Evolutionary conservation across 2,888 invertebrate species (phyloP), one percentile per base, ranked within the genome.

Genomic region (Endomychus coccineus): DNA sequence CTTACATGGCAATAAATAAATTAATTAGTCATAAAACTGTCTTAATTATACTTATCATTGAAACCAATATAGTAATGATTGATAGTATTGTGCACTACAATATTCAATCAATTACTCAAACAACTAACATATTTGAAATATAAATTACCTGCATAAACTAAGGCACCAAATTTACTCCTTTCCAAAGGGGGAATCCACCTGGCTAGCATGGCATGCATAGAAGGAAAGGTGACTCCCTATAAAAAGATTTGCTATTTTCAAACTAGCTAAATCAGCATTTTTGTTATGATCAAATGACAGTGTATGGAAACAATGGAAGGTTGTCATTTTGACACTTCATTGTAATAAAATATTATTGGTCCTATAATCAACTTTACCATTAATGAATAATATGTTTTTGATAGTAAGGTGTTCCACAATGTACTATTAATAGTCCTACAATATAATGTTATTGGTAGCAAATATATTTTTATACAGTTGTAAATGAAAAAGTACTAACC

Each of bases 121-220:
- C 11, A 25, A 5, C 11, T 7, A 25, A 11, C 9, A 7, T 9
- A 25, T 25, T 9, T n/a, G 25, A 25, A 21, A 29, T 4, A 29
- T 16, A 33, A 25, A 23, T 57, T 59, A 80, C 82, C 83, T 45
- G 87, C 85, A 70, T 88, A 88, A 3, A 87, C 85, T 59, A 83
- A 75, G 16, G 90, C 89, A 7, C 88, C 90, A 64, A 94, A 84
- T 63, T 86, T 86, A 33, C 86, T 87, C 51, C 92, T 75, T 62
- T 95, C 95, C 52, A 87, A 62, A 2, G 91, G 92, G 4, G 94
- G 94, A 33, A 92, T 86, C 95, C 95, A 95, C 45, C 80, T 74
- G 0, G 92, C 88, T 54, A 94, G 70, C 81, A 95, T 83, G 11
- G 84, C 83, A 63, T 94, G 90, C 89, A 94, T 91, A 0, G 91